phyloP scores from a whole-genome alignment of 2,888 invertebrate genomes.

The Artemia sinica region DNA sequence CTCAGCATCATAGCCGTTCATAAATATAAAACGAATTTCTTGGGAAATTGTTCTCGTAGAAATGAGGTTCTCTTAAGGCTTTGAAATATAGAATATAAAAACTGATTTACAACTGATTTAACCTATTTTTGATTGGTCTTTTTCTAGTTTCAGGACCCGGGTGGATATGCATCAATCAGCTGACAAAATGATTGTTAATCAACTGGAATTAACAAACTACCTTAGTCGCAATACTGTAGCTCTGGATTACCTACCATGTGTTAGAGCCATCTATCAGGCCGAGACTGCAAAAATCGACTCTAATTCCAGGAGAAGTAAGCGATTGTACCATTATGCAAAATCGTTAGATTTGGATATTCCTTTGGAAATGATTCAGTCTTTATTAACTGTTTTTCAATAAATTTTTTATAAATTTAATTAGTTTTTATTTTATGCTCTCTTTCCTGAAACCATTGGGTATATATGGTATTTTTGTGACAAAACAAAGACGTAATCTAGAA shows the following conservation, averaged over 20 bases:
- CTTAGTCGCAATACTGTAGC: conserved; percentile 41
- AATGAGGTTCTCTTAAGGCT: no score
- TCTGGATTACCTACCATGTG: conserved; percentile 49
- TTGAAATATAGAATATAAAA: no score
- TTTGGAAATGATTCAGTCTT: background rate
- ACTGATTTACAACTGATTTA: no score
- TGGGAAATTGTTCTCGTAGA: no score
- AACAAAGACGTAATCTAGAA: no score
- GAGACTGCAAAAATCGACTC: conserved; percentile 43
- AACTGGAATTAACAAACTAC: conserved; percentile 34
- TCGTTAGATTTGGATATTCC: background rate
- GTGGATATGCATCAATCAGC: background rate
- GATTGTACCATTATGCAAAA: conserved; percentile 50
- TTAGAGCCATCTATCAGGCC: conserved; percentile 49
- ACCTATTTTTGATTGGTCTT: background rate
- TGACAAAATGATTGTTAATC: background rate
- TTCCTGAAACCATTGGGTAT: no score
- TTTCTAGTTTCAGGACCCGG: background rate
- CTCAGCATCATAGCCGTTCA: no score
- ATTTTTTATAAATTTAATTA: no score
- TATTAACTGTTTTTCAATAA: background rate
- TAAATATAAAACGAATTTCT: no score
- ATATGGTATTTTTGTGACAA: no score
- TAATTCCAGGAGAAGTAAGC: conserved; percentile 47
- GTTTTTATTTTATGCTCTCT: no score